Conservation (phyloP, 1,140 invertebrate genomes). For the Drosophila pseudoananassae region DNA sequence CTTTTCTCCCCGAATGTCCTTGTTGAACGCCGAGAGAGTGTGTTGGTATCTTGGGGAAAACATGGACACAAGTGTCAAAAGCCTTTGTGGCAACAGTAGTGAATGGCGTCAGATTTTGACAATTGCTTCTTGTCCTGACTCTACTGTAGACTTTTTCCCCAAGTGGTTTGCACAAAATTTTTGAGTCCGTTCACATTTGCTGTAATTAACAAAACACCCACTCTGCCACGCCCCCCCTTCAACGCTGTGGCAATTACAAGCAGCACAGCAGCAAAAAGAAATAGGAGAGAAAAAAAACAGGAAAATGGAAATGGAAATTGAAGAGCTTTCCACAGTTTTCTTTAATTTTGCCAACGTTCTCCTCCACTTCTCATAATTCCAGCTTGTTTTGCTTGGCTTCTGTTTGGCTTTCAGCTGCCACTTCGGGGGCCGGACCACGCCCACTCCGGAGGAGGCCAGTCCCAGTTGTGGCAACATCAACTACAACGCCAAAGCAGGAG, state of each 20-base stretch:
- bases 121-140: conserved; percentile 37
- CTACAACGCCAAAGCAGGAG: conserved; percentile 50
- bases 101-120: conserved; percentile 50
- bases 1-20: conserved; percentile 15
- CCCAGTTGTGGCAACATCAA: conserved; percentile 57
- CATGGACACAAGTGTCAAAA: conserved; percentile 60
- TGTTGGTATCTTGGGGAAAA: conserved; percentile 12
- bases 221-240: background rate
- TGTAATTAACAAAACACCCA: conserved; percentile 41
- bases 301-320: conserved; percentile 8
- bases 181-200: conserved; percentile 41
- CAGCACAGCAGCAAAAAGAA: background rate
- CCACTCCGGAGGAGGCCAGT: conserved; percentile 1
- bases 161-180: conserved; percentile 46
- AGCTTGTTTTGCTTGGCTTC: conserved; percentile 52
- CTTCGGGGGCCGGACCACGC: conserved; percentile 50
- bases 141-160: conserved; percentile 7
- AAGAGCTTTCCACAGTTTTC: conserved; percentile 32
- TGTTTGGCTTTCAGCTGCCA: conserved; percentile 51
- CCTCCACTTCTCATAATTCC: conserved; percentile 17
- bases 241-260: conserved; percentile 26
- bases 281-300: background rate
- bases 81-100: conserved; percentile 53
- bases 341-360: conserved; percentile 13
- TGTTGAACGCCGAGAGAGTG: conserved; percentile 9